These are phyloP conservation scores for Atherinomorus stipes DNA, from an alignment of 2,113 vertebrate genomes.

Conservation along the genomic window DNA sequence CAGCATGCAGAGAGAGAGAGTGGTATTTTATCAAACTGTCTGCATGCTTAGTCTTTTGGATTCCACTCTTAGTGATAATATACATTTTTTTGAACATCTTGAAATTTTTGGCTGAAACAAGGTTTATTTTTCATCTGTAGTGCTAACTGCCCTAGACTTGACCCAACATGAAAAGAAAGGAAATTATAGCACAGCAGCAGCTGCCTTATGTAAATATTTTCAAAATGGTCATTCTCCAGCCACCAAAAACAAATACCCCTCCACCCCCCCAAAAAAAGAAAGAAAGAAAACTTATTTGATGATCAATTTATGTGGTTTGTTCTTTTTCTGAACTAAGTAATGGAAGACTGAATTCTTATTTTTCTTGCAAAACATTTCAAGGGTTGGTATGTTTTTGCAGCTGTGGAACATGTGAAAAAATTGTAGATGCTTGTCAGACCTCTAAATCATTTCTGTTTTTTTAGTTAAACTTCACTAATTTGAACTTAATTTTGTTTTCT, in stretches of 20 bases:
- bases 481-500: conserved; percentile 52
- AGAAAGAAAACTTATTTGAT: conserved; percentile 33
- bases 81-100: conserved; percentile 41
- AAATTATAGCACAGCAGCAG: conserved; percentile 54
- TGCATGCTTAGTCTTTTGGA: background rate
- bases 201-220: conserved; percentile 75
- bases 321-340: conserved; percentile 36
- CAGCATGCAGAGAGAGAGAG: background rate
- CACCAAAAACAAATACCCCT: conserved; percentile 29
- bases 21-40: background rate
- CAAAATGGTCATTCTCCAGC: conserved; percentile 51
- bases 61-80: conserved; percentile 1
- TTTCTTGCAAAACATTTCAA: conserved; percentile 43
- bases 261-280: background rate
- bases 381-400: conserved; percentile 65
- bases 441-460: conserved; percentile 72
- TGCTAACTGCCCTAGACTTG: conserved; percentile 53
- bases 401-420: conserved; percentile 53
- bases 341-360: conserved; percentile 49
- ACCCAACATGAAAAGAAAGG: conserved; percentile 40
- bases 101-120: conserved; percentile 49
- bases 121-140: conserved; percentile 70
- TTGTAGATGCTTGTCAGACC: conserved; percentile 28
- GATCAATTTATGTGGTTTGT: conserved; percentile 54
- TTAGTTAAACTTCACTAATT: conserved; percentile 52